Conservation (phyloP, 2,797 vertebrate species). For the Scleropages formosus region DNA sequence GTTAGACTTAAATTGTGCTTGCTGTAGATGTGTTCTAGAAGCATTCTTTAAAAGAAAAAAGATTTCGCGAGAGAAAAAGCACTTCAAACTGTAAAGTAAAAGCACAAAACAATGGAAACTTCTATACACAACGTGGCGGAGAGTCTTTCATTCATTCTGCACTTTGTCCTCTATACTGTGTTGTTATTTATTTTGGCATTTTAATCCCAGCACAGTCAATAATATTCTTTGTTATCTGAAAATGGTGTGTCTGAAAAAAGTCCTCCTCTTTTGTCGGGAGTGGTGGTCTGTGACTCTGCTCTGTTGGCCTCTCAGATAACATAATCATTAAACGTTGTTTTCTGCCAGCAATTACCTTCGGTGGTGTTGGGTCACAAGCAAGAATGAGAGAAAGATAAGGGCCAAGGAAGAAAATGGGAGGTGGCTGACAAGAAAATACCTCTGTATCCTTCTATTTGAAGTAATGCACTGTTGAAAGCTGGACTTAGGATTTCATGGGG, state of each 20-base stretch:
- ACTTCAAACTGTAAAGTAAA: constrained; percentile 54
- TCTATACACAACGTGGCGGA: constrained; percentile 57
- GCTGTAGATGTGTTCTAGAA: no score
- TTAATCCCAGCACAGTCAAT: constrained; percentile 81
- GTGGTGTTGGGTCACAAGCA: constrained; percentile 72
- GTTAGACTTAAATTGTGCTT: neutral
- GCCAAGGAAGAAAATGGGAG: constrained; percentile 55
- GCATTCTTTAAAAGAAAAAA: no score
- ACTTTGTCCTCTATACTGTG: constrained; percentile 69
- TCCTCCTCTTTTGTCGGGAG: constrained; percentile 70
- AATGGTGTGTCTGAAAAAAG: constrained; percentile 69
- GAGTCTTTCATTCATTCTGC: constrained; percentile 65
- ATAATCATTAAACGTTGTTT: constrained; percentile 82
- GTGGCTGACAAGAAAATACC: constrained; percentile 53
- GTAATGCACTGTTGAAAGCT: constrained; percentile 26
- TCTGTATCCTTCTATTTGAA: constrained; percentile 31
- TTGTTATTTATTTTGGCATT: constrained; percentile 80
- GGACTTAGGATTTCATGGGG: constrained; percentile 56
- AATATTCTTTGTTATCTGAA: constrained; percentile 81
- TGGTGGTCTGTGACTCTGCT: constrained; percentile 76
- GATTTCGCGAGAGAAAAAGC: no score
- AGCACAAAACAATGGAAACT: constrained; percentile 50
- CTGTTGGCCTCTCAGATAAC: constrained; percentile 70
- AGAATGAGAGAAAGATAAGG: constrained; percentile 54
- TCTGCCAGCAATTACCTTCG: constrained; percentile 77